A percentile compares a stretch with the other conserved stretches of the same genome.
Evolutionary conservation across 2,888 invertebrate species (phyloP).

Genomic region (Rhamnusium bicolor): DNA sequence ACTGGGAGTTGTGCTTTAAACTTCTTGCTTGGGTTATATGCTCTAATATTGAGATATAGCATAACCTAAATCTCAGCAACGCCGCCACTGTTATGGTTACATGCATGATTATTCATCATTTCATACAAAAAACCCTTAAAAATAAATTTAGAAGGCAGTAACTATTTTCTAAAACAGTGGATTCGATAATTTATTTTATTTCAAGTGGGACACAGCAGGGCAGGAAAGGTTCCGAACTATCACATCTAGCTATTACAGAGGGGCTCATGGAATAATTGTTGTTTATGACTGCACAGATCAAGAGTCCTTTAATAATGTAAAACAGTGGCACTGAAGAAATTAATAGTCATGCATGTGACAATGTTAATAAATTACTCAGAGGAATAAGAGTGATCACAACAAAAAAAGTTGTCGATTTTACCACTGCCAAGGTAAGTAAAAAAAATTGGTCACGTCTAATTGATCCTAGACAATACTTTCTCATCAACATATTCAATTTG

Average conservation of each 20-base stretch:
- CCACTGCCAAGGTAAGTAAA: slow-evolving; percentile 93
- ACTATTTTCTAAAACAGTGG: too few relatives aligned
- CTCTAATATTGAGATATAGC: too few relatives aligned
- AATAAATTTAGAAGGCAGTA: too few relatives aligned
- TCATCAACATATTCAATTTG: too few relatives aligned
- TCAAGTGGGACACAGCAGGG: slow-evolving; percentile 96
- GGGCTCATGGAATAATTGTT: slow-evolving; percentile 97
- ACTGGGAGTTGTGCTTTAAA: too few relatives aligned
- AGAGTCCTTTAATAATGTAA: slow-evolving; percentile 91
- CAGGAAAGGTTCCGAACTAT: slow-evolving; percentile 97
- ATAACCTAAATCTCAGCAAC: too few relatives aligned
- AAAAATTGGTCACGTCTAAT: too few relatives aligned
- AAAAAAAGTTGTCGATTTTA: slow-evolving; percentile 98
- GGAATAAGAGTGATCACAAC: slow-evolving; percentile 99
- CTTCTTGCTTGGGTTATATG: too few relatives aligned
- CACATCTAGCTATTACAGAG: slow-evolving; percentile 97
- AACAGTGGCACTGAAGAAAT: slow-evolving; percentile 98
- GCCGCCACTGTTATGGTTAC: too few relatives aligned
- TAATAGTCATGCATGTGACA: slow-evolving; percentile 99
- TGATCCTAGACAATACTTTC: too few relatives aligned
- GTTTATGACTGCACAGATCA: slow-evolving; percentile 97
- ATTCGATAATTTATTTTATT: slow-evolving; percentile 31
- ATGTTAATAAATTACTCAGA: slow-evolving; percentile 98
- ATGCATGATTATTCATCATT: too few relatives aligned
- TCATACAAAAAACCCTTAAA: too few relatives aligned